A percentile compares a stretch with the other conserved stretches of the same genome.
These are phyloP conservation scores for Marronus borbonicus DNA, from an alignment of 2,888 invertebrate species.

Conservation along the genomic window DNA sequence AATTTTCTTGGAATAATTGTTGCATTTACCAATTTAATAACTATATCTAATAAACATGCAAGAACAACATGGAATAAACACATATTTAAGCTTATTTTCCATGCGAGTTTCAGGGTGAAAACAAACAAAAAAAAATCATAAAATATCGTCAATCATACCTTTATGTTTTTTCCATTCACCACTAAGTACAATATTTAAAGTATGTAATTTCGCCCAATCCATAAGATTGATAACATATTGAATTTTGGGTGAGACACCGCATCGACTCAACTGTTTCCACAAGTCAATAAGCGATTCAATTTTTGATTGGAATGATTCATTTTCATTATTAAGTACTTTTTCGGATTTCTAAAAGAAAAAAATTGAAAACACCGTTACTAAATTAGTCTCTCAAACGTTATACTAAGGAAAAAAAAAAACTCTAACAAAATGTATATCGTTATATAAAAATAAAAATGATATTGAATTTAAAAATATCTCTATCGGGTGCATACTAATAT, in stretches of 20 bases:
- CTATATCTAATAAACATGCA: neutral
- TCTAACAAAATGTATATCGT: slow-evolving; percentile 4
- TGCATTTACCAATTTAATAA: neutral
- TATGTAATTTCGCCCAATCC: slow-evolving; percentile 68
- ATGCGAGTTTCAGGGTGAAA: too few species aligned
- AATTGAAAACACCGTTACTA: slow-evolving; percentile 47
- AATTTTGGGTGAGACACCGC: slow-evolving; percentile 62
- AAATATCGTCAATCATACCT: slow-evolving; percentile 58
- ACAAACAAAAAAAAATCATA: neutral
- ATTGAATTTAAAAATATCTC: slow-evolving; percentile 9
- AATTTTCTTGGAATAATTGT: slow-evolving; percentile 7
- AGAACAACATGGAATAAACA: neutral
- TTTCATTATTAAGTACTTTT: slow-evolving; percentile 65
- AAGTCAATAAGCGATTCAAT: slow-evolving; percentile 65
- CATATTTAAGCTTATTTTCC: neutral
- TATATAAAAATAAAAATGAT: slow-evolving; percentile 12
- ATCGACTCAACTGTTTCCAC: slow-evolving; percentile 64
- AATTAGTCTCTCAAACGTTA: neutral
- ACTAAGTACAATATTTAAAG: slow-evolving; percentile 67
- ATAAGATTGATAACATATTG: slow-evolving; percentile 66
- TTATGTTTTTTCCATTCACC: slow-evolving; percentile 67
- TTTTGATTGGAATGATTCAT: slow-evolving; percentile 64
- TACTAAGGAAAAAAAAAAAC: neutral
- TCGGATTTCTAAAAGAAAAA: slow-evolving; percentile 65
- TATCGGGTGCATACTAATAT: slow-evolving; percentile 25